Evolutionary conservation across 2,888 invertebrate genomes (phyloP), one percentile per base, ranked within the genome.

Genomic region (Drosophila tripunctata): DNA sequence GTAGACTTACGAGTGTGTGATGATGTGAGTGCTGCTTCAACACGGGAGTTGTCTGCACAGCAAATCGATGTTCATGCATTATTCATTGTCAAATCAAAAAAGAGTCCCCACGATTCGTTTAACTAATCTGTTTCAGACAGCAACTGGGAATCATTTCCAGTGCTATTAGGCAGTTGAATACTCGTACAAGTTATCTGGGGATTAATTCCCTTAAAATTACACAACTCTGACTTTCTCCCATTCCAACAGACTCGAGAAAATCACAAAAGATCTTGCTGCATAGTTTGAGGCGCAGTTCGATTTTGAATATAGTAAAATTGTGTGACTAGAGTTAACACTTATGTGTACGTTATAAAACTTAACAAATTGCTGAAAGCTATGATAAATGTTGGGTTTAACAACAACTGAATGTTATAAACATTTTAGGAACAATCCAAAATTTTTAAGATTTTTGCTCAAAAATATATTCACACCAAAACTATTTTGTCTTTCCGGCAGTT

Each of bases 1-100:
- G n/a, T n/a, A 27, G n/a, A 7, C 27, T 41, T 15, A 22, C 4
- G 12, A 12, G 21, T 40, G 7, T 7, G 27, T 27, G 27, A 10
- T 8, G 8, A 3, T 19, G 40, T 40, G 22, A 7, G 3, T 21
- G 12, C 0, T 36, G 33, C 27, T 19, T n/a, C 19, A 44, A 27
- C 38, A 27, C 19, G 40, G 6, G 14, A 48, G 14, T 65, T 50
- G 31, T 27, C 33, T 19, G 31, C 45, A 30, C 5, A 45, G 2
- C 47, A 72, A n/a, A 63, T 72, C 67, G 51, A 67, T 71, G 33
- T 35, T 48, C 41, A 63, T 72, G 48, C 44, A 72, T 63, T 38
- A 67, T 73, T 33, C 33, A 73, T 54, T n/a, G 15, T 30, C 8
- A 52, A 56, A 56, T 56, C 72, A 60, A 54, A 62, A 63, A 44